A percentile compares a stretch with the other conserved stretches of the same genome.
phyloP scores from a whole-genome alignment of 1,140 invertebrate genomes.

The Ericerus pela region DNA sequence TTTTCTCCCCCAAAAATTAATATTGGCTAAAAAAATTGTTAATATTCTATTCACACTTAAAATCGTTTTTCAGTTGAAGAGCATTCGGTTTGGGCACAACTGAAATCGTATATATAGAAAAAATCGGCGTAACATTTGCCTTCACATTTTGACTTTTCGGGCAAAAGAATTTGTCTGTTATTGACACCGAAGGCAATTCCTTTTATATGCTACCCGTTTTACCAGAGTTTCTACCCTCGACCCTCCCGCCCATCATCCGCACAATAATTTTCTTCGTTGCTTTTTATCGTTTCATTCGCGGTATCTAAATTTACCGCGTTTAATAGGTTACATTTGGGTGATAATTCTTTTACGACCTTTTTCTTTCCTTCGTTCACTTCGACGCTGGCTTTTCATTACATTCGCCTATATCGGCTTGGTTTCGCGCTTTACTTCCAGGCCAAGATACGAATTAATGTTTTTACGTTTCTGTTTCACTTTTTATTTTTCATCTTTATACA shows the following conservation, averaged over 20 bases:
- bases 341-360: conserved; percentile 8
- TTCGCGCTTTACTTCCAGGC: too few species aligned
- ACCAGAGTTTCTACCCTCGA: not conserved
- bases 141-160: too few species aligned
- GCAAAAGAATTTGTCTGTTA: conserved; percentile 6
- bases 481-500: too few species aligned
- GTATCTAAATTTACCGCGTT: conserved; percentile 6
- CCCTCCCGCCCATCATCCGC: too few species aligned
- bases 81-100: not conserved
- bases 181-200: not conserved
- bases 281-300: conserved; percentile 8
- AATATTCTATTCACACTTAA: too few species aligned
- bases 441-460: too few species aligned
- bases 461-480: too few species aligned
- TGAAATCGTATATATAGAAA: not conserved
- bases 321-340: conserved; percentile 4
- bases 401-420: not conserved
- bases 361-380: too few species aligned
- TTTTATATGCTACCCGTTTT: not conserved
- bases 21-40: too few species aligned
- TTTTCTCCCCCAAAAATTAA: too few species aligned
- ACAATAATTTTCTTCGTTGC: too few species aligned
- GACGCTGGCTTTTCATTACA: not conserved
- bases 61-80: too few species aligned
- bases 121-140: not conserved